Evolutionary conservation across 2,888 invertebrate genomes (phyloP), one percentile per base, ranked within the genome.

Genomic region (Plutella xylostella): DNA sequence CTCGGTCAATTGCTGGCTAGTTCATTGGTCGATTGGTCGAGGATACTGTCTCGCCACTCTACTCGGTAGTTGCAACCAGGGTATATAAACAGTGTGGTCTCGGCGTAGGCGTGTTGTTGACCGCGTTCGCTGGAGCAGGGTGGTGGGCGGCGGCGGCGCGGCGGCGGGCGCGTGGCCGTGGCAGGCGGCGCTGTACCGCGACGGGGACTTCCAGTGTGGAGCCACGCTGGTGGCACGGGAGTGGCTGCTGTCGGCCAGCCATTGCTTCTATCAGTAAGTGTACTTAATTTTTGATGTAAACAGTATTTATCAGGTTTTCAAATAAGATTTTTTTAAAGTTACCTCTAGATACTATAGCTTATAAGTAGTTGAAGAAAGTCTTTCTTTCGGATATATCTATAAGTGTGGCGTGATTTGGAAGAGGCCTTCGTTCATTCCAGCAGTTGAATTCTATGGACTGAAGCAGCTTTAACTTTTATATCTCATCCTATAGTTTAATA

Each of bases 111-210:
- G 47, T 55, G 70, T 67, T 58, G 68, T 65, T 73, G 68, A 74
- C 57, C 54, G 65, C 67, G 65, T 65, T 65, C 82, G 83, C 60
- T 78, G 78, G 74, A 71, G 82, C 78, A 90, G 93, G 80, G 92
- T 93, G 66, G 92, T 93, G 57, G 93, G 93, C 46, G 92, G 93
- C 50, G 89, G 87, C 45, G 92, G 92, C 63, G 89, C 92, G 33
- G 87, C 88, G 43, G 87, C 90, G 7, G 92, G 92, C 53, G 89
- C 92, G 21, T 92, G 92, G 92, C 93, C 93, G 3, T 93, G 92
- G 92, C 92, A 92, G 78, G 92, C 92, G n/a, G 93, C 92, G 30
- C 85, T 93, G 18, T 93, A 93, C 74, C 90, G 91, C 60, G 92
- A 93, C 73, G 93, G 93, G 0, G 91, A 92, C 73, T 92, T 92